Base-by-base conservation (phyloP, 1,140 invertebrate species). In the Alviniconcha marisindica region DNA sequence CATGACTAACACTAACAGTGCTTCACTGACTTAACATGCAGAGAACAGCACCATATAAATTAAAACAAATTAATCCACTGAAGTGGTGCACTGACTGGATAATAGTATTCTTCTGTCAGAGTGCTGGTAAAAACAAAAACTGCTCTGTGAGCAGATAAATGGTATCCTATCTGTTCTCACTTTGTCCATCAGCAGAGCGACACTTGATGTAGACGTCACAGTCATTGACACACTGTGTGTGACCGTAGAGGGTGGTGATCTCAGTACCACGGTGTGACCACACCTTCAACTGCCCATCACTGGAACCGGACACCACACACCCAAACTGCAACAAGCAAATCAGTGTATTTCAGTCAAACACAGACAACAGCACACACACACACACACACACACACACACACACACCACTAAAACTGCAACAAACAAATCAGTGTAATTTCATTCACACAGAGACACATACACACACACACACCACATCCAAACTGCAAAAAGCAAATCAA, bases 221-320 rank as follows among this genome's bases (percentile, higher is more conserved):
- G 28, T 84, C 87, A 80, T 91, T 92, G 33, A 90, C 91, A 66
- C 91, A 85, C 78, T 89, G 87, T 40, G 84, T 88, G 74, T 93
- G 93, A 54, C 91, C 92, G 77, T 89, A 87, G 28, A 93, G 86
- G 12, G 92, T 92, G n/a, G 93, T 92, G n/a, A 93, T 91, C 69
- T 91, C 90, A 51, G 89, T 87, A 7, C 93, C 92, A 85, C 90
- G 91, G 84, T 93, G 92, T 28, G 92, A 92, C 92, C 92, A 93
- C 0, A 93, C 88, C 82, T 92, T 93, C 1, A 92, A 88, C 5
- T 86, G 83, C 0, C 91, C 91, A 87, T 93, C 92, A 60, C 85
- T 89, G 82, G 88, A 88, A 14, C 88, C 87, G 0, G 92, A 93
- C 33, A 92, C 89, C 33, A 93, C 87, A 86, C 91, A 93, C 18